phyloP scores from a whole-genome alignment of 2,888 invertebrate genomes.

The Brachylomia viminalis region DNA sequence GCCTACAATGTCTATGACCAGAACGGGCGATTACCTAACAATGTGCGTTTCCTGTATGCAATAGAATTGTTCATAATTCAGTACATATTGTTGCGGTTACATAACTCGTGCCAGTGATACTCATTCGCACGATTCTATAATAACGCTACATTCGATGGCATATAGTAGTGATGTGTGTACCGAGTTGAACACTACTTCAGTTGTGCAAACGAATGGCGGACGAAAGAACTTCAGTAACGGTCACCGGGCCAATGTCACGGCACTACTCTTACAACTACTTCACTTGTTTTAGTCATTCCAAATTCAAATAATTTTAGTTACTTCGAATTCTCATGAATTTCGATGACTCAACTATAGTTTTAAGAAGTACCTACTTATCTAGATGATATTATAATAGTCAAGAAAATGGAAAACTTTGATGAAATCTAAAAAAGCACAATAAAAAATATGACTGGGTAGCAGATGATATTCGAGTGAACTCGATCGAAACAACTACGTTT shows the following conservation, averaged over 20 bases:
- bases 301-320: neutral
- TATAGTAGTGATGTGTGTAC: slow-evolving; percentile 43
- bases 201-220: slow-evolving; percentile 76
- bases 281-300: slow-evolving; percentile 10
- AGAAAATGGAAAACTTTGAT: neutral
- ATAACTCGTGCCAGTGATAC: slow-evolving; percentile 54
- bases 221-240: slow-evolving; percentile 74
- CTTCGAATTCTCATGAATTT: neutral
- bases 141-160: slow-evolving; percentile 33
- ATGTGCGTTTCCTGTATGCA: slow-evolving; percentile 58
- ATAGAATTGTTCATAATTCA: slow-evolving; percentile 55
- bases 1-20: slow-evolving; percentile 50
- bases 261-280: slow-evolving; percentile 36
- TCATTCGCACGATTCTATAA: slow-evolving; percentile 43
- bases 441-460: slow-evolving; percentile 57
- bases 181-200: slow-evolving; percentile 61
- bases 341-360: neutral
- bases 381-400: neutral
- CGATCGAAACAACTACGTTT: slow-evolving; percentile 6
- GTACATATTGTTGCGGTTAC: slow-evolving; percentile 53
- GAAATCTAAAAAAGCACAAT: slow-evolving; percentile 43
- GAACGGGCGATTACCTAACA: slow-evolving; percentile 60
- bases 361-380: neutral
- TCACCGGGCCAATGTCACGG: slow-evolving; percentile 84
- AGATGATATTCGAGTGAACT: slow-evolving; percentile 28